A percentile compares a stretch with the other conserved stretches of the same genome.
These are phyloP conservation scores for Cinara cedri DNA, from an alignment of 2,888 invertebrate species.

Conservation along the genomic window DNA sequence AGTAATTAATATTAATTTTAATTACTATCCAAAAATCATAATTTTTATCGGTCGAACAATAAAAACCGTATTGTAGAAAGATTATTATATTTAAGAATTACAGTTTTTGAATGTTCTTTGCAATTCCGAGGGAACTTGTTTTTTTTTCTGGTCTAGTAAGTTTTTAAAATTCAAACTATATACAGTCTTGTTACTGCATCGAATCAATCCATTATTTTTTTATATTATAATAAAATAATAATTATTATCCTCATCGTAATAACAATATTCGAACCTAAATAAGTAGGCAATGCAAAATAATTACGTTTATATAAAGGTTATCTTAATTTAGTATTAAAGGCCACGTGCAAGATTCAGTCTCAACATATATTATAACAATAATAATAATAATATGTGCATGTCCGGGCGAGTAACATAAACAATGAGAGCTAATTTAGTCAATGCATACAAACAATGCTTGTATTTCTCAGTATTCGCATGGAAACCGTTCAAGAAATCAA, in stretches of 20 bases:
- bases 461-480: constrained; percentile 31
- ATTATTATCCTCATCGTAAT: background rate
- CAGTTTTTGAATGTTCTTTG: too few relatives aligned
- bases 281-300: constrained; percentile 12
- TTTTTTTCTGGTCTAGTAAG: too few relatives aligned
- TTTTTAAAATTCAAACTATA: too few relatives aligned
- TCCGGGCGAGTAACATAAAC: constrained; percentile 14
- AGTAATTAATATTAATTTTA: too few relatives aligned
- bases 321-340: constrained; percentile 46
- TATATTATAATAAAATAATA: background rate
- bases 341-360: constrained; percentile 28
- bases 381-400: constrained; percentile 6
- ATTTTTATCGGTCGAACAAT: too few relatives aligned
- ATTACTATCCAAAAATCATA: too few relatives aligned
- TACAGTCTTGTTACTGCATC: too few relatives aligned
- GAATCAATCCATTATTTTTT: too few relatives aligned
- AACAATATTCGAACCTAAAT: constrained; percentile 39
- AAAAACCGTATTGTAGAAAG: too few relatives aligned
- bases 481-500: constrained; percentile 24
- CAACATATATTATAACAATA: background rate
- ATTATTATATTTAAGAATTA: too few relatives aligned
- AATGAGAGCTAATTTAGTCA: constrained; percentile 36
- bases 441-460: constrained; percentile 25
- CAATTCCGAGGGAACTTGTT: too few relatives aligned
- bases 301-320: constrained; percentile 45